Evolutionary conservation across 2,888 invertebrate species (phyloP), one percentile per base, ranked within the genome.

Genomic region (Melanotus villosus): DNA sequence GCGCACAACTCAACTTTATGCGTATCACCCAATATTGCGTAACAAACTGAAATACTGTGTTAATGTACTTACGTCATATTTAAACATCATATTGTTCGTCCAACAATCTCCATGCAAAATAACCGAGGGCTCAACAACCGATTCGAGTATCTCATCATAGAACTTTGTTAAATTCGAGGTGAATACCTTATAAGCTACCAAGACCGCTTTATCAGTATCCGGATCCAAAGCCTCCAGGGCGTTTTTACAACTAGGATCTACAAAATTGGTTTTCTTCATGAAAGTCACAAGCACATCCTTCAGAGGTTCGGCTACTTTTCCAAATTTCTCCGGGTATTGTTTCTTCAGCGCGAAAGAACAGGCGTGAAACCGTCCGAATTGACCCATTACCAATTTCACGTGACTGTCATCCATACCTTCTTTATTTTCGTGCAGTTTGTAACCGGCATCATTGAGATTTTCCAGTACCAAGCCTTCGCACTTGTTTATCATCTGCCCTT

Each of bases 301-400:
- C 45, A 30, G 26, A 7, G 26, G 7, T 26, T 26, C 26, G n/a
- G n/a, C n/a, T n/a, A n/a, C n/a, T n/a, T n/a, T n/a, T n/a, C n/a
- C n/a, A n/a, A n/a, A n/a, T n/a, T n/a, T n/a, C n/a, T n/a, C n/a
- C n/a, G n/a, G n/a, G n/a, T n/a, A n/a, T n/a, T n/a, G n/a, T n/a
- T n/a, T n/a, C n/a, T n/a, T n/a, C 41, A 82, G 65, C 0, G 79
- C 81, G 14, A 78, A 77, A 1, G 80, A 80, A 1, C 80, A 62
- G 0, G 80, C 78, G 63, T 83, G 83, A 14, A 80, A 78, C 56
- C 77, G 79, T 0, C 78, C 83, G 38, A 80, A 79, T 47, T 79
- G 79, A 7, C 72, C 69, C 18, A 82, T 60, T 14, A 80, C 79
- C 6, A 78, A 30, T 12, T 60, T 63, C 0, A 81, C 66, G 64